Base-by-base conservation (phyloP, 2,113 vertebrate species). In the Athene noctua region DNA sequence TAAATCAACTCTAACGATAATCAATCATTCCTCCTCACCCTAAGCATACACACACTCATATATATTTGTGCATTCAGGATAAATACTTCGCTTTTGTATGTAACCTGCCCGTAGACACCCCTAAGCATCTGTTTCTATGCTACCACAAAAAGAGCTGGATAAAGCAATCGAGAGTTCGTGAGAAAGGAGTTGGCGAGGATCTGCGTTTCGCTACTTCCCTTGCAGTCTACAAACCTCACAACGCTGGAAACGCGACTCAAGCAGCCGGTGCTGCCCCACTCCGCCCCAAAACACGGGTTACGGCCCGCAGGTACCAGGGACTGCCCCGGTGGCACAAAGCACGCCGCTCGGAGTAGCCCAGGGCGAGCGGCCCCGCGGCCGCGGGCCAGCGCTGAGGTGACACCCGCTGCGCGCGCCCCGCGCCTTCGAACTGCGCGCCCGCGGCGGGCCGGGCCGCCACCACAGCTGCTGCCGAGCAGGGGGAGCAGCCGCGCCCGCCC, bases 131-230 rank as follows among this genome's bases (percentile, higher is more conserved):
- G 40, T 18, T n/a, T n/a, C 30, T 6, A 3, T 0, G 57, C 62
- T 30, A 52, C 58, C 73, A 2, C 36, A 20, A 2, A 16, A 42
- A 6, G 7, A 20, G 62, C 42, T 4, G 23, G 34, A 59, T 80
- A 18, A 8, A 15, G 9, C 42, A 9, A 2, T 2, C n/a, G 5
- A 3, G 36, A 9, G 21, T 1, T 18, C 0, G 17, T 1, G 23
- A 44, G 55, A 32, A 2, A 13, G 0, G 32, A 57, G 51, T 29
- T 5, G 20, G 15, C 5, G 32, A 29, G 14, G 49, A 23, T 40
- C 36, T 7, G 36, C 5, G 26, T 38, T 20, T 38, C 36, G n/a
- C n/a, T 11, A n/a, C 18, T 52, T 52, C 27, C 13, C n/a, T 51
- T 36, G n/a, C 23, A 29, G n/a, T 26, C 27, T 13, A 21, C 27